These are phyloP conservation scores for Phyllotreta striolata DNA, from an alignment of 2,888 invertebrate species.

Conservation along the genomic window DNA sequence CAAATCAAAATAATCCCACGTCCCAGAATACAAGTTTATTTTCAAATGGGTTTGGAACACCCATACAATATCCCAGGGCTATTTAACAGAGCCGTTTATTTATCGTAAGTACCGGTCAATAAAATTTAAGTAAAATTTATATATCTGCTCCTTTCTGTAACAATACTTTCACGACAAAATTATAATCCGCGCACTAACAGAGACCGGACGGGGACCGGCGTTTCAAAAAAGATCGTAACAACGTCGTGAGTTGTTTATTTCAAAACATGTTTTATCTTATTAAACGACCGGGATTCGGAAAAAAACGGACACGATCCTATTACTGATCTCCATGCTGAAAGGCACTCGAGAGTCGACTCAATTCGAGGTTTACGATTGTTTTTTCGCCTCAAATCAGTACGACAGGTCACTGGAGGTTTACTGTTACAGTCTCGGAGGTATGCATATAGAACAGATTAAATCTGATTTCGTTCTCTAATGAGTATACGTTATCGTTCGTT, in stretches of 20 bases:
- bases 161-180: constrained; percentile 32
- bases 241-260: constrained; percentile 32
- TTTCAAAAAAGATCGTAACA: constrained; percentile 27
- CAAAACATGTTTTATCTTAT: constrained; percentile 34
- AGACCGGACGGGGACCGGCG: constrained; percentile 25
- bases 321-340: constrained; percentile 14
- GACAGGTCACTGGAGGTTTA: neutral
- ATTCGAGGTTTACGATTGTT: constrained; percentile 11
- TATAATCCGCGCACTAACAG: constrained; percentile 13
- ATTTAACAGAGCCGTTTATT: neutral
- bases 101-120: constrained; percentile 11
- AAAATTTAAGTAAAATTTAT: constrained; percentile 21
- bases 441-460: no score
- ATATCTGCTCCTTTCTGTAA: constrained; percentile 2
- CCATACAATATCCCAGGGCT: no score
- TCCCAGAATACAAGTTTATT: no score
- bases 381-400: constrained; percentile 5
- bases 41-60: no score
- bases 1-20: no score
- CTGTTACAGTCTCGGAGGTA: no score
- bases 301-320: constrained; percentile 14
- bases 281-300: constrained; percentile 16
- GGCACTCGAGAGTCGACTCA: constrained; percentile 1
- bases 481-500: no score
- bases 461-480: no score